Base-by-base conservation (phyloP, 2,888 invertebrate species). In the Deilephila porcellus region DNA sequence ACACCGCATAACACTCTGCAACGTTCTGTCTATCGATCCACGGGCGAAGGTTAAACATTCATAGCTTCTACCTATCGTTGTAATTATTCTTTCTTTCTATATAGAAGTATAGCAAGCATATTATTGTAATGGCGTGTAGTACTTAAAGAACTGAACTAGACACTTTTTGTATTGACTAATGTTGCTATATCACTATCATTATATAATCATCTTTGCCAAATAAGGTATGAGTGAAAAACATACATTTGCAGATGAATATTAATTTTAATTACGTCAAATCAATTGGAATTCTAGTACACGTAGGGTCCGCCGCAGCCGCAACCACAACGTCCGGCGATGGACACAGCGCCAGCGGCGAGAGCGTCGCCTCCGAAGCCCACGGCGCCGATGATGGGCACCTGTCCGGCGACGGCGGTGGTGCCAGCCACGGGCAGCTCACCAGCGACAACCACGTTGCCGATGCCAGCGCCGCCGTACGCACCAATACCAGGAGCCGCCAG, bases 361-460 rank as follows among this genome's bases (percentile, higher is more conserved):
- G 85, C 82, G 34, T 72, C 72, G 19, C 87, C 87, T 34, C 79
- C 76, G 81, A 85, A 85, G 32, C 80, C 79, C 32, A 87, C 87
- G 25, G 83, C 80, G 71, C 87, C 86, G 37, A 84, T 80, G 72
- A 86, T 84, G 62, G 88, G 87, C 45, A 87, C 82, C 72, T 83
- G 82, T 71, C 88, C 86, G 6, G 80, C 79, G 60, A 86, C 82
- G 73, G 80, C 77, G 60, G 71, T 74, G 70, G 72, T 74, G 56
- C 85, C 84, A 75, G 80, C 82, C 37, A 81, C 77, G 29, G 76
- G 77, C 73, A 83, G 83, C 72, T 83, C 83, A 25, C 82, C 80
- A n/a, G 78, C 56, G 8, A 84, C 79, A 14, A 79, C 77, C 11
- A 85, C 72, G 74, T 74, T 83, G n/a, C 87, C 86, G 56, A 80